These are phyloP conservation scores for Artibeus lituratus DNA, from an alignment of 2,797 vertebrate species.

Conservation along the genomic window DNA sequence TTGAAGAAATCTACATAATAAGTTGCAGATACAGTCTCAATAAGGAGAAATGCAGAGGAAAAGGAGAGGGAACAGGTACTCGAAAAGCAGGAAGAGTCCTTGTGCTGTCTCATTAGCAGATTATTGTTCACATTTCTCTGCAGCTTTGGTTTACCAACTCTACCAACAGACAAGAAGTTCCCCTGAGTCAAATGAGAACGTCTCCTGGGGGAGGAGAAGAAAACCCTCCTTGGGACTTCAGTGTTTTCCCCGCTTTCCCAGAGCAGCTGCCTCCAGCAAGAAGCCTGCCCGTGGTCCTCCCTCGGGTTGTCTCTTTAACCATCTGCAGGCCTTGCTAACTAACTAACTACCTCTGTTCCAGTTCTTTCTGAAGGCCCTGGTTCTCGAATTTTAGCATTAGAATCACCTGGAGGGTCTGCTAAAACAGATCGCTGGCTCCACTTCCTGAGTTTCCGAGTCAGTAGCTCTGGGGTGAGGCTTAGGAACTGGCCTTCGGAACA, in stretches of 20 bases:
- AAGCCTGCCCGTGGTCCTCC: background rate
- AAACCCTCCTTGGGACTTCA: background rate
- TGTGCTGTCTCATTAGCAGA: background rate
- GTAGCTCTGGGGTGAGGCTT: background rate
- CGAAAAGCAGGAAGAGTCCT: background rate
- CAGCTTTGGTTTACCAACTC: background rate
- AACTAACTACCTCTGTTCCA: background rate
- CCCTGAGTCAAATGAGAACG: background rate
- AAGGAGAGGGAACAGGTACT: background rate
- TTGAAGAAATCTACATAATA: background rate
- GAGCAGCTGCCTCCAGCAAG: background rate
- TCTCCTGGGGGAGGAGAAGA: background rate
- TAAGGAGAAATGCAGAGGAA: background rate
- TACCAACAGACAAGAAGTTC: background rate
- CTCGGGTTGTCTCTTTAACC: background rate
- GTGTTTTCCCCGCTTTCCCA: background rate
- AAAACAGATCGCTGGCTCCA: background rate
- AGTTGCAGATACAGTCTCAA: background rate
- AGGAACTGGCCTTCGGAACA: background rate
- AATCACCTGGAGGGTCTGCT: background rate
- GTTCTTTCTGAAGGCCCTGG: background rate
- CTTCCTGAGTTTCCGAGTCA: background rate
- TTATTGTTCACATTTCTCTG: background rate
- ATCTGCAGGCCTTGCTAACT: background rate
- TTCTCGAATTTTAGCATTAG: background rate